phyloP scores from a whole-genome alignment of 2,113 vertebrate species.

The Strix uralensis region DNA sequence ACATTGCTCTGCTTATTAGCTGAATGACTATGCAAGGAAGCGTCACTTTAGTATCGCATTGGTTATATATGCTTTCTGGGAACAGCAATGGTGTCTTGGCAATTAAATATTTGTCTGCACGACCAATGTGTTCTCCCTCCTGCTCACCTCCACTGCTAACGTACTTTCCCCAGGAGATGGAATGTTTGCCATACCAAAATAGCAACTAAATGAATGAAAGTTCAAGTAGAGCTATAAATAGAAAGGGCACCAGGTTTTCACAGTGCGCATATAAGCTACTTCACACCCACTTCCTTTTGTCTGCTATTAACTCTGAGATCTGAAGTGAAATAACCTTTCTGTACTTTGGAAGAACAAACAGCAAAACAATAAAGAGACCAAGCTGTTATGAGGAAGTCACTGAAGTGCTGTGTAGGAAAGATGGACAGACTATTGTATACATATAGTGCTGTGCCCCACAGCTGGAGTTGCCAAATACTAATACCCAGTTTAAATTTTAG shows the following conservation, averaged over 20 bases:
- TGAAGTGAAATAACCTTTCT: slow-evolving; percentile 57
- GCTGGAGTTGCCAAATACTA: not conserved
- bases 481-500: not conserved
- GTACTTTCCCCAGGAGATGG: slow-evolving; percentile 53
- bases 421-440: not conserved
- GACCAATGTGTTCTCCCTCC: not conserved
- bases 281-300: slow-evolving; percentile 66
- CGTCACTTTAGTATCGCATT: not conserved
- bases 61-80: slow-evolving; percentile 29
- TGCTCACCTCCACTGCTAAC: slow-evolving; percentile 32
- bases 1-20: not conserved
- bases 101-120: slow-evolving; percentile 22
- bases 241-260: slow-evolving; percentile 28
- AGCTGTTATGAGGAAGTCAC: slow-evolving; percentile 11
- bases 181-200: slow-evolving; percentile 65
- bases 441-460: not conserved
- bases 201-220: slow-evolving; percentile 72
- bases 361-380: slow-evolving; percentile 28
- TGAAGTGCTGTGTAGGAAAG: not conserved
- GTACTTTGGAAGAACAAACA: slow-evolving; percentile 53
- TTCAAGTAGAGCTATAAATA: slow-evolving; percentile 72
- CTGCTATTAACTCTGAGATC: slow-evolving; percentile 54
- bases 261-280: not conserved
- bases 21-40: not conserved
- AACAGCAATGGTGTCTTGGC: slow-evolving; percentile 33